Evolutionary conservation across 1,140 invertebrate species (phyloP), one percentile per base, ranked within the genome.

Genomic region (Colletes latitarsis): DNA sequence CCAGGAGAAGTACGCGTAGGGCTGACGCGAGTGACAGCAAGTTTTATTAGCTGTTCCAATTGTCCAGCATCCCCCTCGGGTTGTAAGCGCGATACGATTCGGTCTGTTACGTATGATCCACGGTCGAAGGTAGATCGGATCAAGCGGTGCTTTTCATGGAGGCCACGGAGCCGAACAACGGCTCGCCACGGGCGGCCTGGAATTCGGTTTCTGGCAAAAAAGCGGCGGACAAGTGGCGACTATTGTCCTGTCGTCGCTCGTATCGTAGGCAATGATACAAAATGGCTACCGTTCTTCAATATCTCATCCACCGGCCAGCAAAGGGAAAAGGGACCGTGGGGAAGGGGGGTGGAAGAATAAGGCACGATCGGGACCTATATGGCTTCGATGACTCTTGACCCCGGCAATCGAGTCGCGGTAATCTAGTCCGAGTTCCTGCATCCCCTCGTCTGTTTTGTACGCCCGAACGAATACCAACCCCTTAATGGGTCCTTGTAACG

Each of bases 281-380:
- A 88, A 77, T 88, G 83, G 77, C 83, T 84, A 77, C 73, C 73
- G 86, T 88, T 80, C 73, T 75, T 76, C 77, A 46, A 79, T 88
- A 82, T 87, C 79, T 88, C 72, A 77, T 81, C 43, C 58, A 43
- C 21, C 39, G 66, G 5, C 41, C 53, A 10, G 57, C 39, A 43
- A 39, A 46, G 19, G 52, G 57, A 43, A 64, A 63, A 70, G 52
- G 63, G 10, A 71, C 10, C 6, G 58, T 41, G 60, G 39, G n/a
- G 14, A 43, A 12, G 10, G 10, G 10, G 49, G 60, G 30, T 15
- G 14, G 49, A 66, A 60, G 58, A 46, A 63, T 39, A 73, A 84
- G 63, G 52, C 68, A 82, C 67, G 53, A 49, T 12, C 53, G 58
- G 15, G 53, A 12, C 60, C 19, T 53, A 41, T 82, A 80, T 64